Evolutionary conservation across 2,113 vertebrate genomes (phyloP).

Genomic region (Halcyon senegalensis): DNA sequence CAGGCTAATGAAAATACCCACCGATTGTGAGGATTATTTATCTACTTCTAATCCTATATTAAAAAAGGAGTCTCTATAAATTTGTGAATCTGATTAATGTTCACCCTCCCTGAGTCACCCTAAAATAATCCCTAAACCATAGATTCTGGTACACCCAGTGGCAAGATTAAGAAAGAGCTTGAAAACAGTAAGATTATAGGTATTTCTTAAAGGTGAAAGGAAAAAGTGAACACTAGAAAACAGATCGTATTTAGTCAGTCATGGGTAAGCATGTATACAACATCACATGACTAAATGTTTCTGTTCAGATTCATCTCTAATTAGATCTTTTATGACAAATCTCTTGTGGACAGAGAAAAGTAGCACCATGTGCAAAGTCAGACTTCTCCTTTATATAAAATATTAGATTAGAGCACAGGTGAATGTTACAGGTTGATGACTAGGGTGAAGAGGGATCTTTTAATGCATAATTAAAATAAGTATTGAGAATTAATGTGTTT

Average conservation of each 20-base stretch:
- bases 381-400: not conserved
- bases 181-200: not conserved
- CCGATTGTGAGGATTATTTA: conserved; percentile 56
- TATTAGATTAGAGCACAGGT: not conserved
- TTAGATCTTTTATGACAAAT: not conserved
- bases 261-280: not conserved
- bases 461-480: not conserved
- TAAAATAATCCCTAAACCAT: not conserved
- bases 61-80: conserved; percentile 27
- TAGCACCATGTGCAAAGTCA: not conserved
- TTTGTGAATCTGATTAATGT: conserved; percentile 36
- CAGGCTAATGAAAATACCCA: conserved; percentile 38
- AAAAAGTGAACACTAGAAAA: not conserved
- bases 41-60: conserved; percentile 8
- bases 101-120: not conserved
- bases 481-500: no score
- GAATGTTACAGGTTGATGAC: not conserved
- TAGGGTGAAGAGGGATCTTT: not conserved
- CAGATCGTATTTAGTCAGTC: not conserved
- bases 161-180: not conserved
- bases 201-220: not conserved
- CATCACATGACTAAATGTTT: not conserved
- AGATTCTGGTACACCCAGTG: not conserved
- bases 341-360: not conserved
- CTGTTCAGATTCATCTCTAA: not conserved